Evolutionary conservation across 2,888 invertebrate genomes (phyloP).

Genomic region (Lacanobia wlatinum): DNA sequence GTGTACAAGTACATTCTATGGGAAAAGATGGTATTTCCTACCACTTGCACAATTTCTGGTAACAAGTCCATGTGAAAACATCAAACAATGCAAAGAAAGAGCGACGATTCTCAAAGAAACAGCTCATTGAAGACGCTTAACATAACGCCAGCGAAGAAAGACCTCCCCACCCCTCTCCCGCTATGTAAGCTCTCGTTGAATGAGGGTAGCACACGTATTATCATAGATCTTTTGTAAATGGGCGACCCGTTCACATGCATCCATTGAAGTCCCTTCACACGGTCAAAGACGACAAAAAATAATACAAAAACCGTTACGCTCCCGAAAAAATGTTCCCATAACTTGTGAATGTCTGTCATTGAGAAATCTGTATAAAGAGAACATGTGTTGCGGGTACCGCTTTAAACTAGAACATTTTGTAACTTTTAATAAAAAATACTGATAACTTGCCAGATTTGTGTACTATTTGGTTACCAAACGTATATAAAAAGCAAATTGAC

Average conservation of each 20-base stretch:
- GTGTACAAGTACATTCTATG: background rate
- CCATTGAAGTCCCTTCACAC: slow-evolving; percentile 90
- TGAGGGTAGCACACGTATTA: slow-evolving; percentile 64
- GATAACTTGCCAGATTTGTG: slow-evolving; percentile 21
- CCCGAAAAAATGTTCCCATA: slow-evolving; percentile 88
- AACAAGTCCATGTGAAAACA: slow-evolving; percentile 83
- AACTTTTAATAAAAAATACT: slow-evolving; percentile 32
- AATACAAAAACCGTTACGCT: slow-evolving; percentile 90
- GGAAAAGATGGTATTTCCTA: slow-evolving; percentile 49
- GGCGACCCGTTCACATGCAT: slow-evolving; percentile 82
- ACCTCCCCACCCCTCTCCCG: slow-evolving; percentile 71
- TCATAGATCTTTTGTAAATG: slow-evolving; percentile 74
- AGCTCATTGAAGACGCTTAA: slow-evolving; percentile 84
- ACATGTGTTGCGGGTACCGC: slow-evolving; percentile 64
- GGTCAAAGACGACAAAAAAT: slow-evolving; percentile 89
- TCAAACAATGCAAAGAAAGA: slow-evolving; percentile 81
- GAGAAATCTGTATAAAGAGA: slow-evolving; percentile 78
- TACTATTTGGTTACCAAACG: slow-evolving; percentile 23
- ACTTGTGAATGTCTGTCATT: slow-evolving; percentile 88
- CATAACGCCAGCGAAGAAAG: slow-evolving; percentile 72
- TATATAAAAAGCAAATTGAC: slow-evolving; percentile 3
- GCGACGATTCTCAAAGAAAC: slow-evolving; percentile 82
- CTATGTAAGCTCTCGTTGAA: slow-evolving; percentile 33
- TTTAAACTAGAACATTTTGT: slow-evolving; percentile 47
- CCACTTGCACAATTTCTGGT: slow-evolving; percentile 71